Evolutionary conservation across 1,140 invertebrate species (phyloP).

Genomic region (Drosophila sechellia): DNA sequence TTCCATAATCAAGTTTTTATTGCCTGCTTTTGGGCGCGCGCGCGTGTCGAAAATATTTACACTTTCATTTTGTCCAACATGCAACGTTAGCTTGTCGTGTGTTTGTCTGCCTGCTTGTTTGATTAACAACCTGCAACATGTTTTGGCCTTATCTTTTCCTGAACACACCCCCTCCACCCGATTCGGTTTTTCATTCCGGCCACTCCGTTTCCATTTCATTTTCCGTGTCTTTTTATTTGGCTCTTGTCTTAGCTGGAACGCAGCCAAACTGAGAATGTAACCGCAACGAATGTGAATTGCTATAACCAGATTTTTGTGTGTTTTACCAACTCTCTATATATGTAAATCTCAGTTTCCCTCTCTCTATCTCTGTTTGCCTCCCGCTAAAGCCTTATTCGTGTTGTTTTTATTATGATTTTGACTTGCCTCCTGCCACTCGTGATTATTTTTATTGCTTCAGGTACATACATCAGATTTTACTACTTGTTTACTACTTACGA

Average conservation of each 20-base stretch:
- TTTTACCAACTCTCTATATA: constrained; percentile 15
- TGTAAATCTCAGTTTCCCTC: background rate
- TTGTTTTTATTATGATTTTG: constrained; percentile 46
- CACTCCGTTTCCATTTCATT: background rate
- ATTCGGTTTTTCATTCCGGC: background rate
- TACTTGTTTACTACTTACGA: constrained; percentile 48
- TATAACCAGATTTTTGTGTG: constrained; percentile 46
- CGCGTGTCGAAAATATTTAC: constrained; percentile 52
- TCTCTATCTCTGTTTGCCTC: constrained; percentile 3
- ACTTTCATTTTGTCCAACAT: constrained; percentile 62
- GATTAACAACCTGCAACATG: constrained; percentile 61
- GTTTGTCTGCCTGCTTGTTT: constrained; percentile 56
- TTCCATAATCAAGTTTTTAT: constrained; percentile 44
- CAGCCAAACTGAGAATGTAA: constrained; percentile 53
- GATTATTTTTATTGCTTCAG: constrained; percentile 48
- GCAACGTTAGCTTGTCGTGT: constrained; percentile 42
- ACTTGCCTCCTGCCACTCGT: constrained; percentile 32
- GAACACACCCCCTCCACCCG: no score
- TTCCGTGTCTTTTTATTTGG: constrained; percentile 15
- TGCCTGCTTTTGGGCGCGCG: constrained; percentile 56
- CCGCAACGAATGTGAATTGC: constrained; percentile 43
- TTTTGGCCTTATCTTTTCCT: constrained; percentile 41
- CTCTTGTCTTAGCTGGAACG: constrained; percentile 35
- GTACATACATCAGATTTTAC: constrained; percentile 51
- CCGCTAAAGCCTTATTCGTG: constrained; percentile 29